Evolutionary conservation across 2,113 vertebrate genomes (phyloP).

Genomic region (Blennius ocellaris): DNA sequence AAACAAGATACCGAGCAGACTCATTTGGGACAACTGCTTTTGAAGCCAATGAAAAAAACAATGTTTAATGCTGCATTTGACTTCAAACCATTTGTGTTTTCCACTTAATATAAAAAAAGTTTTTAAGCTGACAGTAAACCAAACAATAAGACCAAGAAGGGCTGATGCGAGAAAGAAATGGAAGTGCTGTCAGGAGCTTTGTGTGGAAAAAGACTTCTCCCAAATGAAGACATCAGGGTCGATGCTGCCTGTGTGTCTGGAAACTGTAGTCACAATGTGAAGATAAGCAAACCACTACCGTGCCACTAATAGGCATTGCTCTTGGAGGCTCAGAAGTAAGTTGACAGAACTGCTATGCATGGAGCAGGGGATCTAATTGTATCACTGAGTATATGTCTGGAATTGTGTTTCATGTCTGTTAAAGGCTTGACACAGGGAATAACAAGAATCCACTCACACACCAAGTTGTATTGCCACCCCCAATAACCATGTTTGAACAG

Average conservation of each 20-base stretch:
- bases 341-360: constrained; percentile 50
- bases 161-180: constrained; percentile 9
- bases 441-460: constrained; percentile 13
- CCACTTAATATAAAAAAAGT: constrained; percentile 14
- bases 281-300: constrained; percentile 51
- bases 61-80: constrained; percentile 29
- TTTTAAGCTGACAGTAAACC: constrained; percentile 41
- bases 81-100: constrained; percentile 36
- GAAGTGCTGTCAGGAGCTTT: constrained; percentile 29
- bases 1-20: background rate
- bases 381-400: constrained; percentile 31
- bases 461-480: background rate
- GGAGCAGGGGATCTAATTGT: constrained; percentile 59
- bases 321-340: constrained; percentile 49
- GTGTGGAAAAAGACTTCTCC: constrained; percentile 39
- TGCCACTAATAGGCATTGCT: constrained; percentile 57
- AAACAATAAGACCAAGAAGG: constrained; percentile 23
- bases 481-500: background rate
- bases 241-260: constrained; percentile 29
- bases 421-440: constrained; percentile 40
- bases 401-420: constrained; percentile 65
- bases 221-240: constrained; percentile 64
- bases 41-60: background rate
- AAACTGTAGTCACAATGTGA: constrained; percentile 16
- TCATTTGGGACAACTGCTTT: background rate